Conservation (phyloP, 1,140 invertebrate genomes). For the Akabosia matsudoensis region DNA sequence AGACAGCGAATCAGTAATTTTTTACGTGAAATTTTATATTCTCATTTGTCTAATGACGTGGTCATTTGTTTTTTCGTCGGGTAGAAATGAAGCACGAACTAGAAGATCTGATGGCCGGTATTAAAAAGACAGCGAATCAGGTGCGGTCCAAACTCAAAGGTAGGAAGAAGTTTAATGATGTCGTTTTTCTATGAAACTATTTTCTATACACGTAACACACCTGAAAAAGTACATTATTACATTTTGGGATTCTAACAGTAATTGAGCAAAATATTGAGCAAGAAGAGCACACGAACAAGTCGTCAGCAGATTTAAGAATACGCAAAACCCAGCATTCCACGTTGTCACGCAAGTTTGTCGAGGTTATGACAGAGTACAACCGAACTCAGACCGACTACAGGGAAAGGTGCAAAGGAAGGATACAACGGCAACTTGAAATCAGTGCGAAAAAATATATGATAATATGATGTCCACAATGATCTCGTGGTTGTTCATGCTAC, state of each 20-base stretch:
- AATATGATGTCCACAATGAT: too few species aligned
- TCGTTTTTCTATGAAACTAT: too few species aligned
- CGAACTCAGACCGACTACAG: constrained; percentile 98
- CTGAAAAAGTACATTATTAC: not conserved
- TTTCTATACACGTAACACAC: too few species aligned
- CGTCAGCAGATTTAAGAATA: constrained; percentile 97
- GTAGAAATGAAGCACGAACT: constrained; percentile 97
- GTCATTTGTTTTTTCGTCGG: constrained; percentile 9
- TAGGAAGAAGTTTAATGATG: constrained; percentile 54
- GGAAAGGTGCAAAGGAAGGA: constrained; percentile 96
- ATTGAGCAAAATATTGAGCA: constrained; percentile 99
- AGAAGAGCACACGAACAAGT: constrained; percentile 97
- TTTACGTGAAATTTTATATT: not conserved
- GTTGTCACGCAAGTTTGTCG: constrained; percentile 94
- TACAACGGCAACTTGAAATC: constrained; percentile 98
- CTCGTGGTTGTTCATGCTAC: not conserved
- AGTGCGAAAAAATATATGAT: constrained; percentile 66
- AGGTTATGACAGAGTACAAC: constrained; percentile 99
- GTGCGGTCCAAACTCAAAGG: constrained; percentile 98
- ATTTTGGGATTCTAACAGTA: constrained; percentile 56
- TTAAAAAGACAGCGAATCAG: constrained; percentile 99
- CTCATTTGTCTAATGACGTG: not conserved
- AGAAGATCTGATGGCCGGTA: constrained; percentile 98
- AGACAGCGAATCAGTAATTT: constrained; percentile 99
- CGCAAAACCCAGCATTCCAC: constrained; percentile 98